Evolutionary conservation across 2,113 vertebrate genomes (phyloP).

Genomic region (Dromiciops gliroides): DNA sequence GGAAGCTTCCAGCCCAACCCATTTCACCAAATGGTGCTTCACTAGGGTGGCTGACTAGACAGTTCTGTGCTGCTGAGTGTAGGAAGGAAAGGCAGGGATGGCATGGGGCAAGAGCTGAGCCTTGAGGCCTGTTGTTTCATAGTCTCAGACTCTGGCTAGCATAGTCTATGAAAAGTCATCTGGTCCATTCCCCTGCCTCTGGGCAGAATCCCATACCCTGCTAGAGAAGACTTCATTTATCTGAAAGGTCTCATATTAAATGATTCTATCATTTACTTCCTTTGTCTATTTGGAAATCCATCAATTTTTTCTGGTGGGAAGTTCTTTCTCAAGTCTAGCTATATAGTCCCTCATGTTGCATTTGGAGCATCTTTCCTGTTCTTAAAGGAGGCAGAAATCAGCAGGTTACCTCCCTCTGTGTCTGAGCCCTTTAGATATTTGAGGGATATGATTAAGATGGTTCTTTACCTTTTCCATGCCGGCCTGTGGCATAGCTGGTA

Average conservation of each 20-base stretch:
- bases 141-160: accelerated
- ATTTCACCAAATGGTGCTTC: neutral
- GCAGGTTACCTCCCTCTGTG: neutral
- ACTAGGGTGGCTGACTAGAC: neutral
- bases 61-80: neutral
- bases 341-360: neutral
- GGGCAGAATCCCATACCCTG: neutral
- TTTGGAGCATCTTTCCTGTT: neutral
- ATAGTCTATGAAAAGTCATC: neutral
- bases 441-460: neutral
- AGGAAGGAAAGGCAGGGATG: neutral
- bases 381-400: neutral
- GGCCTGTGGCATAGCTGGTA: too few relatives aligned
- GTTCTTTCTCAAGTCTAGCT: neutral
- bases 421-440: neutral
- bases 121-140: neutral
- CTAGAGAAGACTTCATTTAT: neutral
- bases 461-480: neutral
- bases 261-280: neutral
- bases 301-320: neutral
- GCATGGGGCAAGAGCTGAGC: neutral
- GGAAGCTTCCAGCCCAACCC: too few relatives aligned
- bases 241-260: neutral
- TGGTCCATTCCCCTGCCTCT: neutral
- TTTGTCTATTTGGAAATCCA: conserved; percentile 24